Percentiles rank a stretch among this genome's conserved stretches.
These are phyloP conservation scores for Neodontobutis hainanensis DNA, from an alignment of 2,113 vertebrate genomes.

Conservation along the genomic window DNA sequence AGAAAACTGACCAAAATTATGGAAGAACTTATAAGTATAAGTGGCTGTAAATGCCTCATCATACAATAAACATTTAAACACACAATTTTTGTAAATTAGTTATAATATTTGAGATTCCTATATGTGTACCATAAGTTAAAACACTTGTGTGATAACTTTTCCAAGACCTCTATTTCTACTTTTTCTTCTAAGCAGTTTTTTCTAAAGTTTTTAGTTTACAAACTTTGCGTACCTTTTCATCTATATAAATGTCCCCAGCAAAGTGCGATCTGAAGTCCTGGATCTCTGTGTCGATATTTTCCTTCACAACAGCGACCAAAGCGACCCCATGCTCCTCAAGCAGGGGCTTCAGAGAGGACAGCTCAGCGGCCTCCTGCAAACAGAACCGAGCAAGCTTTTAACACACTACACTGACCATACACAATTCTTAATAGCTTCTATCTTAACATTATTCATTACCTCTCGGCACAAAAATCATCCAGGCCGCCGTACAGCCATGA, in stretches of 20 bases:
- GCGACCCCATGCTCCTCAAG: constrained; percentile 89
- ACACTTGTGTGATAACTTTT: no score
- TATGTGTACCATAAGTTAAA: no score
- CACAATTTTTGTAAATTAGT: no score
- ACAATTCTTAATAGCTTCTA: not conserved
- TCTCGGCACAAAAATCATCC: constrained; percentile 99
- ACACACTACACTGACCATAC: not conserved
- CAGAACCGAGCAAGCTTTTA: not conserved
- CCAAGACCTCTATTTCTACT: no score
- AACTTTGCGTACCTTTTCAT: constrained; percentile 81
- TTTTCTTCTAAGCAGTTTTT: no score
- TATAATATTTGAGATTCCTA: no score
- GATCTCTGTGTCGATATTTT: constrained; percentile 87
- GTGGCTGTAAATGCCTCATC: no score
- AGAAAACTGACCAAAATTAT: no score
- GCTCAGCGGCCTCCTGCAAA: constrained; percentile 89
- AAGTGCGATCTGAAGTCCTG: constrained; percentile 91
- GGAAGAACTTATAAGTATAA: no score
- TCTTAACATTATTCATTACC: constrained; percentile 68
- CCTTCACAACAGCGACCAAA: constrained; percentile 94
- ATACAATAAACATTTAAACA: no score
- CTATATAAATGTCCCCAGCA: constrained; percentile 91
- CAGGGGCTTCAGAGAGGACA: constrained; percentile 92
- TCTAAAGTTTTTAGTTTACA: no score
- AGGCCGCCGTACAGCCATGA: constrained; percentile 94